Evolutionary conservation across 2,888 invertebrate genomes (phyloP), one percentile per base, ranked within the genome.

Genomic region (Panopea generosa): DNA sequence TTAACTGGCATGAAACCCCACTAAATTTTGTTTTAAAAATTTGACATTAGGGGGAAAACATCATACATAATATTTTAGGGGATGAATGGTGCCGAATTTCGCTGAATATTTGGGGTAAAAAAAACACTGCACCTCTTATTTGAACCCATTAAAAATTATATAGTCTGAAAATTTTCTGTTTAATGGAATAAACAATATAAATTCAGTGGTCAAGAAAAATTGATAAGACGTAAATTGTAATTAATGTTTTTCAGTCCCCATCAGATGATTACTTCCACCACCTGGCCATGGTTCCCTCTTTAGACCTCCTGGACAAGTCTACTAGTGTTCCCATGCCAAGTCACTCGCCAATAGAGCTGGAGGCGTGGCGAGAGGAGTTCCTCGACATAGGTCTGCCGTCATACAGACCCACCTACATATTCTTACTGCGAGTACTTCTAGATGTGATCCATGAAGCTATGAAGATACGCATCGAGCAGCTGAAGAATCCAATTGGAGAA

Each of bases 401-500:
- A 1, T 97, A 97, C 93, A 95, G 93, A 84, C 95, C 96, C 40
- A 95, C 96, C 76, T 98, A 97, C 93, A 94, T 98, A 62, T 97
- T 98, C 92, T 94, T 98, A 18, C 95, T 96, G 73, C 95, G 96
- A 60, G 95, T 98, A 61, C 96, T 97, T 26, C 93, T 99, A 89
- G 97, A 98, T 92, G 95, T 98, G n/a, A 96, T 97, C 77, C 96
- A 98, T 90, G 98, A 98, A 93, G 98, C 97, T 93, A 94, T 98
- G 50, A 94, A 95, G 74, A 95, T 98, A 94, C 94, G 98, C 50
- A 93, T 98, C 45, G 97, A 98, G 90, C 92, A 92, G 77, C 78
- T 87, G 45, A 62, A 81, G 55, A 74, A 81, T 50, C 90, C 90
- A 1, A 84, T 86, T 22, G 87, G 83, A 14, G 95, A 96, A 59